Conservation (phyloP, 2,113 vertebrate genomes). For the Electrona antarctica region DNA sequence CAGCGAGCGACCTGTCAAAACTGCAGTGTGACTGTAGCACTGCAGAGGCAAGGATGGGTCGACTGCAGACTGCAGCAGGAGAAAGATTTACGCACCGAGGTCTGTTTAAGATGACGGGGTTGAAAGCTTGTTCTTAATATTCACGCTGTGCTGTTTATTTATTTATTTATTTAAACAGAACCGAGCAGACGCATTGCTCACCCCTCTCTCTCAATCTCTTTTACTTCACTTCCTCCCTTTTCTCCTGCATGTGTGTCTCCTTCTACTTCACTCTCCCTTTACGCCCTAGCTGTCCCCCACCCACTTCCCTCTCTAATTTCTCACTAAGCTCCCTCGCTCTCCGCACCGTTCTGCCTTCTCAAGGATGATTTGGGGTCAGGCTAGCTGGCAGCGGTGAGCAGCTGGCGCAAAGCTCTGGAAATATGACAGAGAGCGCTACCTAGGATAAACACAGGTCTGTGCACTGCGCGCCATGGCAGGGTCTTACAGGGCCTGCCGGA, state of each 20-base stretch:
- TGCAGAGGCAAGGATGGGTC: constrained; percentile 68
- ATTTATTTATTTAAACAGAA: constrained; percentile 3
- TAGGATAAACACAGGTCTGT: constrained; percentile 52
- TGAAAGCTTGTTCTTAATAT: constrained; percentile 55
- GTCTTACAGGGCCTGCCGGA: constrained; percentile 50
- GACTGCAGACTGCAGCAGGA: constrained; percentile 71
- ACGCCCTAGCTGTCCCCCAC: background rate
- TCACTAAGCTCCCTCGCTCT: constrained; percentile 28
- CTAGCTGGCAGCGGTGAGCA: constrained; percentile 59
- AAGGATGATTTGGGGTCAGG: constrained; percentile 48
- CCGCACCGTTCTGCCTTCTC: constrained; percentile 42
- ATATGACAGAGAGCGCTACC: constrained; percentile 36
- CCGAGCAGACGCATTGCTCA: constrained; percentile 10
- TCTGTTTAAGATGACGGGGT: constrained; percentile 58
- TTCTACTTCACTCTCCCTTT: constrained; percentile 5
- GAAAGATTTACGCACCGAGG: constrained; percentile 79
- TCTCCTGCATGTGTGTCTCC: background rate
- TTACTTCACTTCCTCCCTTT: background rate
- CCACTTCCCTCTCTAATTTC: constrained; percentile 2
- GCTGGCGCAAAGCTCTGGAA: constrained; percentile 51
- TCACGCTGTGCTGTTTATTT: constrained; percentile 46
- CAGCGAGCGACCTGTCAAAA: constrained; percentile 69
- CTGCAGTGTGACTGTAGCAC: constrained; percentile 64
- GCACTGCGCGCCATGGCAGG: constrained; percentile 34
- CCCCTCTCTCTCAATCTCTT: background rate